A percentile compares a stretch with the other conserved stretches of the same genome.
Conservation (phyloP, 2,888 invertebrate genomes). For the Pinctada fucata region DNA sequence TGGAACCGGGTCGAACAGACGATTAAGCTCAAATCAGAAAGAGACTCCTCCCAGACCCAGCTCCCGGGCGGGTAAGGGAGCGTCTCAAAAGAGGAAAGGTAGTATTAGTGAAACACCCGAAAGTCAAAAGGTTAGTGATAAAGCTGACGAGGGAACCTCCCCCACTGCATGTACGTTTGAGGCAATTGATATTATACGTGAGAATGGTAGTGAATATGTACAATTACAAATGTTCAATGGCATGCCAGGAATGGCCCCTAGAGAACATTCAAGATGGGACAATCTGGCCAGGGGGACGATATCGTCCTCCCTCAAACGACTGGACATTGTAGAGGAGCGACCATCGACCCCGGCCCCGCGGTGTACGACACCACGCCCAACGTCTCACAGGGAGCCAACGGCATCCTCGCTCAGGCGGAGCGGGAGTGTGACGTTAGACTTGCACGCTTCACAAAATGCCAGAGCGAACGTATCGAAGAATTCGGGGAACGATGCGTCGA, state of each 20-base stretch:
- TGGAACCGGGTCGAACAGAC: neutral
- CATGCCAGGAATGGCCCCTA: neutral
- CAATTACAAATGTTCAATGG: conserved; percentile 1
- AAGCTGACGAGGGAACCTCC: neutral
- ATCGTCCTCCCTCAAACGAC: conserved; percentile 14
- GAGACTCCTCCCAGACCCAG: neutral
- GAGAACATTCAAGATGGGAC: conserved; percentile 14
- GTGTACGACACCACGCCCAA: neutral
- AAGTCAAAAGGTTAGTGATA: neutral
- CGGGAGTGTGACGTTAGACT: conserved; percentile 16
- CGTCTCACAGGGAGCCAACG: neutral
- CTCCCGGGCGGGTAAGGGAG: neutral
- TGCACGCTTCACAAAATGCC: neutral
- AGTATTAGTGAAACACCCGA: neutral
- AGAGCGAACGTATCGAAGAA: neutral
- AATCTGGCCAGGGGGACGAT: conserved; percentile 15
- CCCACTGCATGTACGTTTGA: neutral
- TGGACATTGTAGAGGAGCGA: conserved; percentile 6
- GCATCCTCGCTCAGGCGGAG: conserved; percentile 4
- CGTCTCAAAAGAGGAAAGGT: neutral
- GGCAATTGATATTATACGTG: neutral
- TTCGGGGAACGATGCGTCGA: neutral
- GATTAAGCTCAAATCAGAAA: neutral
- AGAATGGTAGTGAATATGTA: conserved; percentile 7
- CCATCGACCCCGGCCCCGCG: neutral